Conservation (phyloP, 2,888 invertebrate species). For the Autographa pulchrina region DNA sequence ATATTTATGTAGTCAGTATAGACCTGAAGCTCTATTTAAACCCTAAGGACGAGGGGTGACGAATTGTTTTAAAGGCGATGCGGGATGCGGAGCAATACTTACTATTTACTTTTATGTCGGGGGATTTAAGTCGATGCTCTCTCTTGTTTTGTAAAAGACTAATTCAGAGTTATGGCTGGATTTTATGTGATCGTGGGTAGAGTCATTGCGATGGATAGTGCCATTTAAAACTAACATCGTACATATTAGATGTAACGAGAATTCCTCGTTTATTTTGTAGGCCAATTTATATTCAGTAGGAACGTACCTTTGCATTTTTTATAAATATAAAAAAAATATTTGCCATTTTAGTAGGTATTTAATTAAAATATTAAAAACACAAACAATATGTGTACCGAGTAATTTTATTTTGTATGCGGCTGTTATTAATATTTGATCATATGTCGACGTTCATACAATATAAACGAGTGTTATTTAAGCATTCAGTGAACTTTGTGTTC, state of each 20-base stretch:
- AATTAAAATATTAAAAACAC: neutral
- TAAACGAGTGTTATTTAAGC: neutral
- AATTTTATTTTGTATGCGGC: neutral
- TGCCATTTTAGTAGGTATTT: too few relatives aligned
- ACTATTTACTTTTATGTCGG: neutral
- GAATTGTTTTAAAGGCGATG: slow-evolving; percentile 36
- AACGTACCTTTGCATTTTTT: too few relatives aligned
- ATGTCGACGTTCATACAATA: neutral
- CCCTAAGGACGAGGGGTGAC: slow-evolving; percentile 33
- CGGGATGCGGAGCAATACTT: slow-evolving; percentile 15
- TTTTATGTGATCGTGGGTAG: neutral
- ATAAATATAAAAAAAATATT: neutral
- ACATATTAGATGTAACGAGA: too few relatives aligned
- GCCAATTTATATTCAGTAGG: too few relatives aligned
- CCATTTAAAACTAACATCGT: too few relatives aligned
- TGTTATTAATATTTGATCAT: slow-evolving; percentile 5
- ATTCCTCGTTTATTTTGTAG: too few relatives aligned
- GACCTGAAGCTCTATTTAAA: slow-evolving; percentile 47
- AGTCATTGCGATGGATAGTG: neutral
- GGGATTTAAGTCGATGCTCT: neutral
- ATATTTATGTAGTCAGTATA: slow-evolving; percentile 47
- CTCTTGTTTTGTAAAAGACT: neutral
- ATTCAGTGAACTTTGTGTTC: neutral
- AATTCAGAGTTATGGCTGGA: neutral
- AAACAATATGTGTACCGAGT: neutral